Percentiles rank a stretch among this genome's conserved stretches.
Conservation (phyloP, 2,888 invertebrate genomes). For the Pomacea canaliculata region DNA sequence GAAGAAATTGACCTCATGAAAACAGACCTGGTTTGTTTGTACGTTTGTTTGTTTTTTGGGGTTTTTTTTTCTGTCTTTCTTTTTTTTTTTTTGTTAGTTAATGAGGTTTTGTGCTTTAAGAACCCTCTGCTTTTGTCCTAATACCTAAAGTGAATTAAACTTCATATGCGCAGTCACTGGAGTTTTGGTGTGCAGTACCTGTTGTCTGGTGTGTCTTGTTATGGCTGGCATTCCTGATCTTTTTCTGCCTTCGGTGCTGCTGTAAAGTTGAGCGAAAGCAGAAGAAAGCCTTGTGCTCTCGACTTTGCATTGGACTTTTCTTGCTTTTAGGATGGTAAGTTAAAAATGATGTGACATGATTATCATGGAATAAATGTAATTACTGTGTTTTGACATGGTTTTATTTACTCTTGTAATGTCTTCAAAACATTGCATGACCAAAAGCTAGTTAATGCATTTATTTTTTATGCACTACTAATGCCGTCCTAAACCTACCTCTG, state of each 20-base stretch:
- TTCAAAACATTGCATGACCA: too few relatives aligned
- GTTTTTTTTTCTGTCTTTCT: too few relatives aligned
- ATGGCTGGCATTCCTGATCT: conserved; percentile 87
- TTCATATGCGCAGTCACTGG: conserved; percentile 81
- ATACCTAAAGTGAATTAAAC: too few relatives aligned
- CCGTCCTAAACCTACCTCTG: too few relatives aligned
- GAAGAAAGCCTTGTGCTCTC: conserved; percentile 85
- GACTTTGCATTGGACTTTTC: conserved; percentile 73
- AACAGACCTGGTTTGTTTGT: too few relatives aligned
- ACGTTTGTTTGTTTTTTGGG: too few relatives aligned
- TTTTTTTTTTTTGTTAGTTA: too few relatives aligned
- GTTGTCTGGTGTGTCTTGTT: conserved; percentile 93
- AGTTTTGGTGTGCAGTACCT: conserved; percentile 93
- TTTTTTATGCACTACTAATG: too few relatives aligned
- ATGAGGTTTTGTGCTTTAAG: too few relatives aligned
- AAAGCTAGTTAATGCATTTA: too few relatives aligned
- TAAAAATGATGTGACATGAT: not conserved
- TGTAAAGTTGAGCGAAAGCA: conserved; percentile 75
- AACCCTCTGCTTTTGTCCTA: too few relatives aligned
- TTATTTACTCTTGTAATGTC: not conserved
- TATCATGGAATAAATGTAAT: not conserved
- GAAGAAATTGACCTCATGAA: too few relatives aligned
- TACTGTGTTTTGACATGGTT: not conserved
- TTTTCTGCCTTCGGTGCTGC: conserved; percentile 93
- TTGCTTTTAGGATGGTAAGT: conserved; percentile 84